Evolutionary conservation across 2,888 invertebrate species (phyloP).

Genomic region (Conus canariensis): DNA sequence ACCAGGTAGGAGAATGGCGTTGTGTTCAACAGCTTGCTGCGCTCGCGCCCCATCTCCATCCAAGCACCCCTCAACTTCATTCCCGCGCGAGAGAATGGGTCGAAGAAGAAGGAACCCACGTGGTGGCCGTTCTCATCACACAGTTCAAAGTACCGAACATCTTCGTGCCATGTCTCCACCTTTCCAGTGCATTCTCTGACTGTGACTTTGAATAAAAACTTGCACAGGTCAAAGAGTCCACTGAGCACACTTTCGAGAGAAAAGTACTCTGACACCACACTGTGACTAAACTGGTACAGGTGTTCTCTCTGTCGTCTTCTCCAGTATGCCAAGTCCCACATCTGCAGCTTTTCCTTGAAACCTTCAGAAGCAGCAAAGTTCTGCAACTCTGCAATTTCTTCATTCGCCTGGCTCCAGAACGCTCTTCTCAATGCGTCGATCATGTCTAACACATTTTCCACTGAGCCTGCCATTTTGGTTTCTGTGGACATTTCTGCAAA

Average conservation of each 20-base stretch:
- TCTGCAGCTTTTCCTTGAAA: constrained; percentile 84
- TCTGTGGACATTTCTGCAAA: constrained; percentile 94
- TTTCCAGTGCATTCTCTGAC: constrained; percentile 69
- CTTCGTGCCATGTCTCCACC: constrained; percentile 90
- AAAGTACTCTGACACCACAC: constrained; percentile 88
- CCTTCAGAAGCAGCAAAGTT: constrained; percentile 88
- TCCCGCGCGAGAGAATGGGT: constrained; percentile 85
- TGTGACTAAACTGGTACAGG: constrained; percentile 85
- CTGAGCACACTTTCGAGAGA: constrained; percentile 89
- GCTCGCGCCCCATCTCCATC: constrained; percentile 87
- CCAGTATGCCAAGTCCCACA: constrained; percentile 95
- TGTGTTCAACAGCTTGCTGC: constrained; percentile 83
- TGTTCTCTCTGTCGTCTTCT: constrained; percentile 85
- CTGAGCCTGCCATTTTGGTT: constrained; percentile 93
- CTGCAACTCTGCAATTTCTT: constrained; percentile 80
- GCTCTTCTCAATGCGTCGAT: constrained; percentile 81
- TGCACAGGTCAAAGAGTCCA: constrained; percentile 88
- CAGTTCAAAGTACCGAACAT: constrained; percentile 90
- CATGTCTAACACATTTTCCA: constrained; percentile 87
- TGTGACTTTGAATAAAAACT: constrained; percentile 86
- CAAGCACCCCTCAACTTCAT: constrained; percentile 86
- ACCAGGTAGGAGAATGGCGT: constrained; percentile 90
- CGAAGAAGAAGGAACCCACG: constrained; percentile 91
- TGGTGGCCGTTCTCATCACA: constrained; percentile 81
- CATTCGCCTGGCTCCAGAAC: constrained; percentile 83